Percentiles rank a stretch among this genome's conserved stretches.
Evolutionary conservation across 2,888 invertebrate genomes (phyloP).

Genomic region (Corythucha ciliata): DNA sequence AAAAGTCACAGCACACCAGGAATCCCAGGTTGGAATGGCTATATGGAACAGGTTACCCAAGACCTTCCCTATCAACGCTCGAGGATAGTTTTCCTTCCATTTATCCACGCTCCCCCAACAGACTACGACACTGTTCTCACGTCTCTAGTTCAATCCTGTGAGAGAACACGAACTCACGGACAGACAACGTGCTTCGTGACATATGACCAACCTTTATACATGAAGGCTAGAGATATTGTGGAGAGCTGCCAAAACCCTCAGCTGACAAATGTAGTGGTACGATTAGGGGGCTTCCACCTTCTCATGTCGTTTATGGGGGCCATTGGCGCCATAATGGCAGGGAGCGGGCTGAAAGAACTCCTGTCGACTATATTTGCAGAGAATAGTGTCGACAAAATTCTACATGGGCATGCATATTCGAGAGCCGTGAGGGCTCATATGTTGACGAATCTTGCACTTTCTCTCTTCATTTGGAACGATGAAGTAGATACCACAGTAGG

Average conservation of each 20-base stretch:
- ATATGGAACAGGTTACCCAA: slow-evolving; percentile 35
- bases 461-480: no score
- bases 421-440: neutral
- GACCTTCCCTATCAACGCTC: slow-evolving; percentile 31
- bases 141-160: neutral
- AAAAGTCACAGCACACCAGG: slow-evolving; percentile 1
- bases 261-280: no score
- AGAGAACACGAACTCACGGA: neutral
- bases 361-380: no score
- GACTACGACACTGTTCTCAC: slow-evolving; percentile 12
- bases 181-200: neutral
- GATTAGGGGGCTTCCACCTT: slow-evolving; percentile 10
- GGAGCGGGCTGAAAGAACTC: no score
- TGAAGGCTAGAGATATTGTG: no score
- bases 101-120: slow-evolving; percentile 35
- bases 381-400: neutral
- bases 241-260: no score
- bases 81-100: slow-evolving; percentile 38
- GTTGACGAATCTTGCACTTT: no score
- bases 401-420: neutral
- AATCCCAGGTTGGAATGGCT: slow-evolving; percentile 36
- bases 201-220: no score
- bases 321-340: slow-evolving; percentile 28
- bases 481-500: no score
- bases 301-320: neutral